phyloP scores from a whole-genome alignment of 2,113 vertebrate species.

The Pitta sordida region DNA sequence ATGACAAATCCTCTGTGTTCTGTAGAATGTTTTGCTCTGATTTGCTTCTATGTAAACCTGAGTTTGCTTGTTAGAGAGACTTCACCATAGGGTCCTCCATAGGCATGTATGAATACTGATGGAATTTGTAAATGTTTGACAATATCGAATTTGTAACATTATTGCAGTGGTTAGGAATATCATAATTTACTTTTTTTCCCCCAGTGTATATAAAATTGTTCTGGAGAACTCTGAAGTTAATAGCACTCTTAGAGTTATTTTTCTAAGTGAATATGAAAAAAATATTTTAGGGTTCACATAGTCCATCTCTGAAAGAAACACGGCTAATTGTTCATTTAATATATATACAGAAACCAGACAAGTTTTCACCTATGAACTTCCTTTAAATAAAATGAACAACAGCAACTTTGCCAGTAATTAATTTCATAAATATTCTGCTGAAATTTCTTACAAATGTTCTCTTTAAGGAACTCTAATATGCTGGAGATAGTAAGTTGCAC shows the following conservation, averaged over 20 bases:
- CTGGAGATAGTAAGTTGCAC: neutral
- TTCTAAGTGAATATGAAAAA: neutral
- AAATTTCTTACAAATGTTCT: neutral
- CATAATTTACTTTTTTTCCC: neutral
- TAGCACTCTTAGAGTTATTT: neutral
- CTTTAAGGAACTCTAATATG: neutral
- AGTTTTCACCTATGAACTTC: conserved; percentile 1
- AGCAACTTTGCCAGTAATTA: neutral
- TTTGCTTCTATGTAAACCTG: neutral
- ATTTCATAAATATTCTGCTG: neutral
- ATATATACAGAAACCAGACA: neutral
- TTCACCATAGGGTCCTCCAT: neutral
- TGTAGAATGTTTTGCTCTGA: neutral
- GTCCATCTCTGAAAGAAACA: neutral
- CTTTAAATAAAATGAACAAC: neutral
- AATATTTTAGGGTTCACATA: neutral
- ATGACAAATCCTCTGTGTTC: neutral
- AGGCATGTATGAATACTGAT: neutral
- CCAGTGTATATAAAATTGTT: neutral
- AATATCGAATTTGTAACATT: neutral
- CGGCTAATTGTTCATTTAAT: neutral
- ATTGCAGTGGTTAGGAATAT: neutral
- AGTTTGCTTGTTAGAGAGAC: neutral
- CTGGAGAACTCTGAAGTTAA: neutral
- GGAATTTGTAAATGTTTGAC: neutral